Evolutionary conservation across 1,140 invertebrate species (phyloP).

Genomic region (Notospermus geniculatus): DNA sequence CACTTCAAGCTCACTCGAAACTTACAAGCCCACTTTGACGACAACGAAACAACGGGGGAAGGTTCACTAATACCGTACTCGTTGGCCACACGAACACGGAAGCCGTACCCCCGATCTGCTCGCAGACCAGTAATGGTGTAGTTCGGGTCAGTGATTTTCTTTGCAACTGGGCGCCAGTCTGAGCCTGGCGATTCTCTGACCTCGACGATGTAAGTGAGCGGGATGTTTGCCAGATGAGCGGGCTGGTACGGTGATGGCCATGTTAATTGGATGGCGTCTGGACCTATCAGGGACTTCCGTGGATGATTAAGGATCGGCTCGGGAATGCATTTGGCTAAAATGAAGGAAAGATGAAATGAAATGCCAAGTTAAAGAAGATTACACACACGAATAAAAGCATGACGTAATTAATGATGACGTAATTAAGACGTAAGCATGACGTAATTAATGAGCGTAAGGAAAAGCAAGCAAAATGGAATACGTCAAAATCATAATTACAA

Average conservation of each 20-base stretch:
- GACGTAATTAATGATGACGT: no score
- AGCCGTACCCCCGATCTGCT: constrained; percentile 39
- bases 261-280: background rate
- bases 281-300: background rate
- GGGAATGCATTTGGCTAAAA: constrained; percentile 4
- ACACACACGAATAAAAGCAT: background rate
- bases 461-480: no score
- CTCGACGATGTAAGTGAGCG: constrained; percentile 31
- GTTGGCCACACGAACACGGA: constrained; percentile 42
- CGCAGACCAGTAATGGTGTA: constrained; percentile 34
- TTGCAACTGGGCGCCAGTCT: constrained; percentile 31
- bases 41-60: constrained; percentile 45
- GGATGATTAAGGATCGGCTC: constrained; percentile 4
- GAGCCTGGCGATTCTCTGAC: constrained; percentile 34
- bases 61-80: constrained; percentile 43
- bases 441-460: no score
- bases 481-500: no score
- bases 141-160: constrained; percentile 26
- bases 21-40: constrained; percentile 25
- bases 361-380: no score
- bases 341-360: background rate
- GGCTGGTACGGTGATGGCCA: background rate
- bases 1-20: background rate
- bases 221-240: background rate
- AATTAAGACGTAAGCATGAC: no score